These are phyloP conservation scores for Orchestes rusci DNA, from an alignment of 2,888 invertebrate genomes.

Conservation along the genomic window DNA sequence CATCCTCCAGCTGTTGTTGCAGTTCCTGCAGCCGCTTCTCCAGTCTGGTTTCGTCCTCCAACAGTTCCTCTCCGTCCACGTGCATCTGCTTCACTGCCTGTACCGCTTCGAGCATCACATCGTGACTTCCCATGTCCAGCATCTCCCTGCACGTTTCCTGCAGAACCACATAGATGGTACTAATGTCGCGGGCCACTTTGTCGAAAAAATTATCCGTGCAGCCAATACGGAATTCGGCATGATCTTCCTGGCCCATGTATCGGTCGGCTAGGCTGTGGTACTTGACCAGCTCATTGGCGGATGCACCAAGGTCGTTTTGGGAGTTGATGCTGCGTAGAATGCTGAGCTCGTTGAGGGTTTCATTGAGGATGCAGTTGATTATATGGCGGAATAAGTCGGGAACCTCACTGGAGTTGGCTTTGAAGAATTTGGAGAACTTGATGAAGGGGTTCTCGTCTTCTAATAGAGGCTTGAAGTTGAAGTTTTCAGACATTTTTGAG, in stretches of 20 bases:
- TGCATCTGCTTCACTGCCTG: conserved; percentile 20
- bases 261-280: conserved; percentile 25
- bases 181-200: conserved; percentile 30
- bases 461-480: no score
- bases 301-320: conserved; percentile 17
- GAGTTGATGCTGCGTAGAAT: conserved; percentile 27
- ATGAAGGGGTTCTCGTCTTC: no score
- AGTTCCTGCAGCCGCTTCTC: conserved; percentile 25
- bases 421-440: no score
- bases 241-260: conserved; percentile 27
- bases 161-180: conserved; percentile 23
- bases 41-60: conserved; percentile 22
- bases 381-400: conserved; percentile 9
- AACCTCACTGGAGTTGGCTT: neutral
- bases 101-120: conserved; percentile 3
- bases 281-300: conserved; percentile 4
- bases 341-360: conserved; percentile 27
- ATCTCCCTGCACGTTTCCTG: conserved; percentile 25
- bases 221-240: conserved; percentile 26
- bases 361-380: conserved; percentile 17
- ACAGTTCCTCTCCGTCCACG: conserved; percentile 25
- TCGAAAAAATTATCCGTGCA: conserved; percentile 25
- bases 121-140: conserved; percentile 7
- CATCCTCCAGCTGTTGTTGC: conserved; percentile 22
- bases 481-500: no score